Percentiles rank a stretch among this genome's conserved stretches.
Evolutionary conservation across 2,113 vertebrate species (phyloP).

Genomic region (Odontophorus gujanensis): DNA sequence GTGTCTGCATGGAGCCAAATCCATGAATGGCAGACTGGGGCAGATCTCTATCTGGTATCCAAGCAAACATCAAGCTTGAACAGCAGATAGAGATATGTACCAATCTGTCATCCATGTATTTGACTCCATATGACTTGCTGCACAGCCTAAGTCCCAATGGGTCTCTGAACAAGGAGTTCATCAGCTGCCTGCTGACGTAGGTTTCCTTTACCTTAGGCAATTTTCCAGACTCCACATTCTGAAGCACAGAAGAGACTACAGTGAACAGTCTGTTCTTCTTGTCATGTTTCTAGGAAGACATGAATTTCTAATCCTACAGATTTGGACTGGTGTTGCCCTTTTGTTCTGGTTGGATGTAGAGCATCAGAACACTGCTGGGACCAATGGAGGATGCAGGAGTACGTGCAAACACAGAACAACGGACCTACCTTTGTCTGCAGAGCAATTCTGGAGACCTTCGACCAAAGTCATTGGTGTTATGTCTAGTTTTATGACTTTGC

Average conservation of each 20-base stretch:
- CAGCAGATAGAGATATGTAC: accelerated
- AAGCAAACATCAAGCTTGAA: neutral
- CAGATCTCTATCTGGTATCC: neutral
- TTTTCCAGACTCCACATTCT: constrained; percentile 59
- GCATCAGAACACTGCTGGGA: neutral
- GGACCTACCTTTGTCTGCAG: neutral
- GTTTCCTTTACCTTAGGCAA: constrained; percentile 33
- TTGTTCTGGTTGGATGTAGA: accelerated
- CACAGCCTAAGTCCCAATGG: neutral
- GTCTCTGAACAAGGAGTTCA: constrained; percentile 42
- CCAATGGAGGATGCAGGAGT: neutral
- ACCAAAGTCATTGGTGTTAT: neutral
- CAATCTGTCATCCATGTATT: neutral
- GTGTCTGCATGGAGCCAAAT: neutral
- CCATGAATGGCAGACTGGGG: neutral
- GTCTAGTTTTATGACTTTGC: neutral
- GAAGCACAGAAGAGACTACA: constrained; percentile 25
- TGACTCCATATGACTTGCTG: neutral
- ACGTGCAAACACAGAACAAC: neutral
- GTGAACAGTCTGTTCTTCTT: constrained; percentile 26
- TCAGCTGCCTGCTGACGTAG: constrained; percentile 11
- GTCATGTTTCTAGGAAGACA: constrained; percentile 5
- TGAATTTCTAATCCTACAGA: neutral
- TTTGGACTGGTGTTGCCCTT: neutral
- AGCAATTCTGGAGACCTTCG: accelerated